Evolutionary conservation across 2,113 vertebrate species (phyloP).

Genomic region (Tenebrosternarchus preto): DNA sequence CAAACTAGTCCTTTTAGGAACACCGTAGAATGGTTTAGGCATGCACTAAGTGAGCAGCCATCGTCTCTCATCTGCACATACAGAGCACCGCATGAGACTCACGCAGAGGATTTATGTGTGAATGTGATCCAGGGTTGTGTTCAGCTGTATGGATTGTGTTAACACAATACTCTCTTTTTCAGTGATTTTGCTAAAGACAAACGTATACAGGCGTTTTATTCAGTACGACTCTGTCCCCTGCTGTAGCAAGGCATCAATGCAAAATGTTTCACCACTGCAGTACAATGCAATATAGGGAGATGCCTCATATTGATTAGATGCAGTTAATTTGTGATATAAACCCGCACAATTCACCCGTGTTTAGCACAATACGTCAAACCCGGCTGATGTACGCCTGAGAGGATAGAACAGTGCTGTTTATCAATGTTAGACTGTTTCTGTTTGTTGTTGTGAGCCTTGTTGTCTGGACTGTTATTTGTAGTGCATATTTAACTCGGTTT

Average conservation of each 20-base stretch:
- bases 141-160: conserved; percentile 16
- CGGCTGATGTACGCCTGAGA: conserved; percentile 14
- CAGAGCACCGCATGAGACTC: conserved; percentile 9
- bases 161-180: conserved; percentile 20
- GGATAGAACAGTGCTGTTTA: conserved; percentile 15
- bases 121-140: conserved; percentile 16
- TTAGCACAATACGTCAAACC: conserved; percentile 6
- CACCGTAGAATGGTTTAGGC: conserved; percentile 19
- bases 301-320: conserved; percentile 63
- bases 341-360: conserved; percentile 34
- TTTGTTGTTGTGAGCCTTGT: conserved; percentile 67
- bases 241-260: conserved; percentile 62
- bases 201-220: background rate
- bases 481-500: conserved; percentile 60
- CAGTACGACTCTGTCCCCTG: conserved; percentile 18
- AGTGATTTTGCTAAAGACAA: conserved; percentile 14
- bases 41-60: conserved; percentile 27
- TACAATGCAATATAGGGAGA: conserved; percentile 34
- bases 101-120: background rate
- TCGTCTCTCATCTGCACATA: background rate
- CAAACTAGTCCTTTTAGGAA: conserved; percentile 33
- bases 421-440: conserved; percentile 46
- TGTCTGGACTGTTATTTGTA: conserved; percentile 66
- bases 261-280: conserved; percentile 69
- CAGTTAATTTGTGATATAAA: conserved; percentile 57